phyloP scores from a whole-genome alignment of 2,797 vertebrate species.

The Pseudochaenichthys georgianus region DNA sequence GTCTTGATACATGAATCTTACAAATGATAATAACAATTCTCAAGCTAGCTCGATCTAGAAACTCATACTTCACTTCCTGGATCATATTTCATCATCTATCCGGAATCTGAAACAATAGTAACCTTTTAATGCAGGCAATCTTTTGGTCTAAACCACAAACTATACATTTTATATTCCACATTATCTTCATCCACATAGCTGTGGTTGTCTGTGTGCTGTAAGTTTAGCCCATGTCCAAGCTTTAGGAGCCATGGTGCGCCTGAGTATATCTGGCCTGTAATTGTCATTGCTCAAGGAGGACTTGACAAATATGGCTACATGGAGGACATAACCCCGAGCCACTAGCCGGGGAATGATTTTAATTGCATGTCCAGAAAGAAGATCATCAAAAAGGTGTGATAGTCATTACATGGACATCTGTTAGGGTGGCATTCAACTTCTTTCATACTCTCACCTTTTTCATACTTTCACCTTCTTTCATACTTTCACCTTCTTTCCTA shows the following conservation, averaged over 20 bases:
- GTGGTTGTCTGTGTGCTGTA: no score
- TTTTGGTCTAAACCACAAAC: no score
- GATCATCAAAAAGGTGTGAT: constrained; percentile 1
- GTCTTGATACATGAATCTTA: no score
- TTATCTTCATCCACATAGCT: no score
- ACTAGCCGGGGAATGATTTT: background rate
- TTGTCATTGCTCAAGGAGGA: background rate
- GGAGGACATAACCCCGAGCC: background rate
- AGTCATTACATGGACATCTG: constrained; percentile 32
- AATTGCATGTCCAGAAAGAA: constrained; percentile 29
- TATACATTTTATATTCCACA: no score
- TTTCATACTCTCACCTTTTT: background rate
- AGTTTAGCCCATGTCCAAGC: no score
- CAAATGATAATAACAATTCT: no score
- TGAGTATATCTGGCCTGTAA: background rate
- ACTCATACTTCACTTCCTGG: no score
- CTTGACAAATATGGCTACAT: background rate
- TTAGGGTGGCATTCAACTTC: constrained; percentile 5
- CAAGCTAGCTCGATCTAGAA: no score
- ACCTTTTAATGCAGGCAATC: no score
- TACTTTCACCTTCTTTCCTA: background rate
- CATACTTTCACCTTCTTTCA: background rate
- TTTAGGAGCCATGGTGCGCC: background rate
- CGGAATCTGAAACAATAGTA: no score
- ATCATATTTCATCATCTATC: no score